Conservation (phyloP, 2,113 vertebrate species). For the Tupaia tana region DNA sequence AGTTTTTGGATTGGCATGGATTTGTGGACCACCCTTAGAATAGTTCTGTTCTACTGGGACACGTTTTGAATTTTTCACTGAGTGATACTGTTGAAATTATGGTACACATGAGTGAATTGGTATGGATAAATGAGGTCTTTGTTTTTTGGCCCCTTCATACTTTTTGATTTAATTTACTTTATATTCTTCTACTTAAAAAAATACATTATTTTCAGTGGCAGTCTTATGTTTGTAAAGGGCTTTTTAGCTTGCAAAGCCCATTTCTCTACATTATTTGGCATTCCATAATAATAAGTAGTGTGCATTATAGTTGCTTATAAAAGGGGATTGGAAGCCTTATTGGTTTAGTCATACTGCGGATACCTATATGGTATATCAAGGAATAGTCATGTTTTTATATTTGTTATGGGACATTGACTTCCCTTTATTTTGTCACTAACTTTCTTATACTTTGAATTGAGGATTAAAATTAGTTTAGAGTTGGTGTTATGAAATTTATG, state of each 20-base stretch:
- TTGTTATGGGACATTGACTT: not conserved
- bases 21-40: not conserved
- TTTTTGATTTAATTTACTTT: slow-evolving; percentile 48
- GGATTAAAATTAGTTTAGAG: slow-evolving; percentile 28
- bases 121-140: not conserved
- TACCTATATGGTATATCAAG: not conserved
- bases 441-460: slow-evolving; percentile 41
- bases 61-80: slow-evolving; percentile 23
- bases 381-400: not conserved
- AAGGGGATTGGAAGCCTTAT: not conserved
- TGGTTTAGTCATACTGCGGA: slow-evolving; percentile 34
- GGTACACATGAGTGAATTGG: slow-evolving; percentile 8
- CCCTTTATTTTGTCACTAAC: slow-evolving; percentile 32
- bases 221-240: slow-evolving; percentile 28
- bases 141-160: not conserved
- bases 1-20: not conserved
- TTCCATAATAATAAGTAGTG: not conserved
- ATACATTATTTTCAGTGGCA: not conserved
- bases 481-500: not conserved
- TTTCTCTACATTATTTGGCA: not conserved
- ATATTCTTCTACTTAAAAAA: not conserved
- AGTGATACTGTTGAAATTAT: not conserved
- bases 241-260: not conserved
- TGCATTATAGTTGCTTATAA: slow-evolving; percentile 39
- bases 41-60: not conserved